A percentile compares a stretch with the other conserved stretches of the same genome.
phyloP scores from a whole-genome alignment of 2,888 invertebrate species.

The Lasius platythorax region DNA sequence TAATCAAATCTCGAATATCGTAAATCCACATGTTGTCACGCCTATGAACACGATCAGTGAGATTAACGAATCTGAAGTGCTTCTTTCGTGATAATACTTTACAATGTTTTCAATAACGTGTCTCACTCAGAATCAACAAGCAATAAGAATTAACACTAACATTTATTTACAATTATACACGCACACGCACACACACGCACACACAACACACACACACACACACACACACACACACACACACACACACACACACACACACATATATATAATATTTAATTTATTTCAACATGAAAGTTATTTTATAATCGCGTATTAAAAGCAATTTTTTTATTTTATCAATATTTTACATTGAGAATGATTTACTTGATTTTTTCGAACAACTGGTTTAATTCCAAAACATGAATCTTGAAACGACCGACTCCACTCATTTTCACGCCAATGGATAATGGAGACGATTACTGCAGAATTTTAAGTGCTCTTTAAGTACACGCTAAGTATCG shows the following conservation, averaged over 20 bases:
- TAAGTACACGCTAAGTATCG: slow-evolving; percentile 26
- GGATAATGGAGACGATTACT: slow-evolving; percentile 32
- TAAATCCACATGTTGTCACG: not conserved
- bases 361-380: not conserved
- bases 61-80: slow-evolving; percentile 26
- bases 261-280: not conserved
- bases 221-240: no score
- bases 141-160: not conserved
- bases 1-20: slow-evolving; percentile 2
- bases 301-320: not conserved
- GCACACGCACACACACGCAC: no score
- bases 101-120: not conserved
- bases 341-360: not conserved
- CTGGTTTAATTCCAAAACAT: not conserved
- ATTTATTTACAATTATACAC: not conserved
- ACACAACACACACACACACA: no score
- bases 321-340: not conserved
- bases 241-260: not conserved
- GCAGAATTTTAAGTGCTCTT: slow-evolving; percentile 57
- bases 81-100: slow-evolving; percentile 18
- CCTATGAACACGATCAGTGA: slow-evolving; percentile 24
- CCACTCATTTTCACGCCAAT: slow-evolving; percentile 42
- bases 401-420: not conserved
- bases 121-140: not conserved
- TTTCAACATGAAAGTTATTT: not conserved